Percentiles rank a stretch among this genome's conserved stretches.
These are phyloP conservation scores for Martes martes DNA, from an alignment of 2,113 vertebrate genomes.

Conservation along the genomic window DNA sequence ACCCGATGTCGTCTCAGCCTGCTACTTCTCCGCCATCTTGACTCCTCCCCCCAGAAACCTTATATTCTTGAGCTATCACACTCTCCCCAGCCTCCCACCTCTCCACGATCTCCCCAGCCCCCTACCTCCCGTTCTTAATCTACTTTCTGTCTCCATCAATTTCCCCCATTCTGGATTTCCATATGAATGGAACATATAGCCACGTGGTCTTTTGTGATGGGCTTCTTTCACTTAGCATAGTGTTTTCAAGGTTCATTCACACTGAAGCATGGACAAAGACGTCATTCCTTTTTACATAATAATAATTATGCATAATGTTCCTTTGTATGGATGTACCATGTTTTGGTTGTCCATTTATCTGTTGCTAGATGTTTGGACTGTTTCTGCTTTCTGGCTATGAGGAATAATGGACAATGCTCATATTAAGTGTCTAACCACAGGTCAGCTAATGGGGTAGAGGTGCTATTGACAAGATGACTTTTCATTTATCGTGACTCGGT, in stretches of 20 bases:
- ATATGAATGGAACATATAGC: not conserved
- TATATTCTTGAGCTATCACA: not conserved
- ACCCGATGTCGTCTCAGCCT: too few species aligned
- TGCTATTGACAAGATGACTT: not conserved
- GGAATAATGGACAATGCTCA: not conserved
- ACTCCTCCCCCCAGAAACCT: too few species aligned
- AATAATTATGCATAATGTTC: not conserved
- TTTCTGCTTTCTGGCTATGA: not conserved
- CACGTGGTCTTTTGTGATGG: not conserved
- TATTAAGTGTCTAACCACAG: conserved; percentile 14
- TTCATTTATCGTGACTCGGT: not conserved
- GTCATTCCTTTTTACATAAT: not conserved
- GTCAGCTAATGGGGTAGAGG: not conserved
- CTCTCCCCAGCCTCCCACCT: not conserved
- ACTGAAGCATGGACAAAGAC: not conserved
- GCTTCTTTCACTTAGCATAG: not conserved
- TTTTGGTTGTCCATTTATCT: not conserved
- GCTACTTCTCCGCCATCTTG: too few species aligned
- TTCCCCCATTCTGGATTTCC: not conserved
- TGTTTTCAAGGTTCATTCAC: not conserved
- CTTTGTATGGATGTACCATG: not conserved
- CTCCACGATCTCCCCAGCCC: not conserved
- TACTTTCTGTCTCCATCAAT: not conserved
- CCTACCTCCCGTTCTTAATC: not conserved
- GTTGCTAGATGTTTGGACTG: not conserved